Evolutionary conservation across 2,888 invertebrate species (phyloP).

Genomic region (Temnothorax ravouxi): DNA sequence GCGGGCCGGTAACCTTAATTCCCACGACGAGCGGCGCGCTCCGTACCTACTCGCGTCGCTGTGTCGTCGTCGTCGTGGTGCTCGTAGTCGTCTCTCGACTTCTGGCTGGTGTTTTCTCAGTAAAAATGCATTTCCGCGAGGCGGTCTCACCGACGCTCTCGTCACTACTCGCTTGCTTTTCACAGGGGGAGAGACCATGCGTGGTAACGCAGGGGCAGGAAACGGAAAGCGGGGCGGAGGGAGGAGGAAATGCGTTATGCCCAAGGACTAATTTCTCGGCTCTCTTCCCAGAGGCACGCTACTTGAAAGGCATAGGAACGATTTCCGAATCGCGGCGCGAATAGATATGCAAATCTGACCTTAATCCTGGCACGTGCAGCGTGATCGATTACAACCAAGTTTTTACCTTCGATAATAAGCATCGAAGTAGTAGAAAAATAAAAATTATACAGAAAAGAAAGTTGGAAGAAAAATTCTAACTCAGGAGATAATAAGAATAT

Average conservation of each 20-base stretch:
- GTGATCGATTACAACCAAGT: not conserved
- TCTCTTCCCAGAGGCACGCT: conserved; percentile 36
- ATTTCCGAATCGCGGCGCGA: conserved; percentile 8
- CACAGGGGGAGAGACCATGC: conserved; percentile 37
- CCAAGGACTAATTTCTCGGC: conserved; percentile 47
- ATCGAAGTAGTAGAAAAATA: not conserved
- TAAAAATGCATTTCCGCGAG: conserved; percentile 73
- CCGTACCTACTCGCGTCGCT: not conserved
- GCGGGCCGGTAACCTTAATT: conserved; percentile 76
- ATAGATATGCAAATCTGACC: not conserved
- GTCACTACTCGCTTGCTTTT: conserved; percentile 48
- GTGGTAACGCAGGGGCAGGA: conserved; percentile 31
- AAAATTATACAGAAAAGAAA: not conserved
- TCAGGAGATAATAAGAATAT: not conserved
- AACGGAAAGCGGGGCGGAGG: conserved; percentile 24
- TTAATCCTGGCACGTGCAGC: not conserved
- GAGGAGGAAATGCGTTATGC: conserved; percentile 43
- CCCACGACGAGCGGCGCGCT: conserved; percentile 73
- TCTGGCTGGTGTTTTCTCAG: conserved; percentile 56
- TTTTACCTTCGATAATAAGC: no score
- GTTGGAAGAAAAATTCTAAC: not conserved
- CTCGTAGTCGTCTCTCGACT: conserved; percentile 31
- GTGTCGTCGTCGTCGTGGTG: conserved; percentile 5
- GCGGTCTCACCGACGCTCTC: conserved; percentile 67
- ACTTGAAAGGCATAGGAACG: not conserved